Evolutionary conservation across 2,797 vertebrate species (phyloP), one percentile per base, ranked within the genome.

Genomic region (Sebastes matsubarae): DNA sequence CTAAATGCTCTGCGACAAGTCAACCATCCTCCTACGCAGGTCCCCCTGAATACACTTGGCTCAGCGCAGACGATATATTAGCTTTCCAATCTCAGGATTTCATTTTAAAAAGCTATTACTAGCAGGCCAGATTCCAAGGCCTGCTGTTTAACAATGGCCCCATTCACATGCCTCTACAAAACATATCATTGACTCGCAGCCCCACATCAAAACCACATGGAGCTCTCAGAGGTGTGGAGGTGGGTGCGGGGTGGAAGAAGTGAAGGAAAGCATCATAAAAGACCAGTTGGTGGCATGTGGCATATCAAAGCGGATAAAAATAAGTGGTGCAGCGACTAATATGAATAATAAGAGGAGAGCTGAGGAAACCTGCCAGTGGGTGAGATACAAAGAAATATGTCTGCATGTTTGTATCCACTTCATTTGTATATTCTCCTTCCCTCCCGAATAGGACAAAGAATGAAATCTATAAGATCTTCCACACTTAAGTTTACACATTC

Each of bases 151-250:
- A 94, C 94, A 94, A 94, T 92, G 87, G 88, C 89, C 75, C 89
- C 80, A 91, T 94, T 94, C 92, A 93, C 75, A 83, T 75, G 83
- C 80, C 79, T 83, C 82, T 24, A 88, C 87, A 89, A 80, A 90
- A 88, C 75, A 77, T 87, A 83, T 88, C 90, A 90, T 74, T 90
- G 87, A 93, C 81, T 91, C 83, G 58, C 73, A 77, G 87, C 32
- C 72, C 54, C 82, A 82, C 90, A 94, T 92, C 89, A 89, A 89
- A 93, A 92, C 89, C 93, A 93, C 90, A 93, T 89, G 92, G 75
- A 82, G 68, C 75, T 80, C 82, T 2, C 46, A 79, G 87, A 89
- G 84, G 87, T 71, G 84, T 74, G 72, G 82, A 81, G 65, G 83
- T 36, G 68, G 85, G 76, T 42, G 84, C 5, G 68, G 76, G 76